Conservation (phyloP, 2,797 vertebrate genomes). For the Pteronotus mesoamericanus region DNA sequence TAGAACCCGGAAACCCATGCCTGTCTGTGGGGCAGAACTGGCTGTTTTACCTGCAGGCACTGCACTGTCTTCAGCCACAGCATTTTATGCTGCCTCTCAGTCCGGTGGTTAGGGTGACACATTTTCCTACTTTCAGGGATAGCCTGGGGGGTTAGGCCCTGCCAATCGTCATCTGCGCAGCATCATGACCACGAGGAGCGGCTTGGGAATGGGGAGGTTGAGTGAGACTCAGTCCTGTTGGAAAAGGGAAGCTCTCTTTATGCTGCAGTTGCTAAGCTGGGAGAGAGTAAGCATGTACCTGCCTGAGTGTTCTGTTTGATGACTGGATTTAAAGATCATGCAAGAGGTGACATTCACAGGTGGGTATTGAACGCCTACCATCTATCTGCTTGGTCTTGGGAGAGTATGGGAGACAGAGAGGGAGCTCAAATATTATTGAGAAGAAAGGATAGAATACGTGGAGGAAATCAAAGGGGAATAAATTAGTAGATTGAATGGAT, state of each 20-base stretch:
- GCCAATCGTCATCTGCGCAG: rapidly evolving
- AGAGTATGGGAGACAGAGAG: not conserved
- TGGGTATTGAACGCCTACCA: not conserved
- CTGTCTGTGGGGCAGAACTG: not conserved
- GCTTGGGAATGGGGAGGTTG: not conserved
- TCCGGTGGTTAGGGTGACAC: not conserved
- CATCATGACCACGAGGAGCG: rapidly evolving
- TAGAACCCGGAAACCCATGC: not conserved
- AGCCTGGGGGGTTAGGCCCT: not conserved
- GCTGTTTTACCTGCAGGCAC: not conserved
- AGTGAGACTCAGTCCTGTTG: not conserved
- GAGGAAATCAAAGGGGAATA: not conserved
- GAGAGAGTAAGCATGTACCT: not conserved
- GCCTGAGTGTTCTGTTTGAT: not conserved
- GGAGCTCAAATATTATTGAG: not conserved
- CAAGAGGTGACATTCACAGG: no score
- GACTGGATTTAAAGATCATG: not conserved
- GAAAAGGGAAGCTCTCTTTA: not conserved
- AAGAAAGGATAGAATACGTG: not conserved
- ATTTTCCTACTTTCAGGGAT: not conserved
- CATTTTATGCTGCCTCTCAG: not conserved
- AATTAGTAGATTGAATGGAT: not conserved
- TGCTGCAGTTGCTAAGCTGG: not conserved
- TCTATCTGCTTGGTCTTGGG: not conserved
- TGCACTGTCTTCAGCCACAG: not conserved